phyloP scores from a whole-genome alignment of 2,113 vertebrate genomes.

The Corvus moneduloides region DNA sequence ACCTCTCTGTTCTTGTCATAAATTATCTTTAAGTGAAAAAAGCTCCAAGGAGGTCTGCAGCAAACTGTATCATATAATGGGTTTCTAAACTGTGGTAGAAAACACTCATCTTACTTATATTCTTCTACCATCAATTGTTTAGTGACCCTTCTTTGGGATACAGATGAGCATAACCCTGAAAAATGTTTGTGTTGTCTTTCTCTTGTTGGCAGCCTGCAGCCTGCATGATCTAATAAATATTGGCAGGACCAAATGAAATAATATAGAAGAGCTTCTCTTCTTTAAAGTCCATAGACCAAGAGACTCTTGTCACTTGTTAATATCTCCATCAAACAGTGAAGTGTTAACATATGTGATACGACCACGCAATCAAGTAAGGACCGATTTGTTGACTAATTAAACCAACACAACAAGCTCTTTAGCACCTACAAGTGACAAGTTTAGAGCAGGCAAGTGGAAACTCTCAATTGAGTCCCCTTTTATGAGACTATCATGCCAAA shows the following conservation, averaged over 20 bases:
- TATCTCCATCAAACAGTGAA: constrained; percentile 89
- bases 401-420: constrained; percentile 89
- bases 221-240: constrained; percentile 89
- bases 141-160: constrained; percentile 80
- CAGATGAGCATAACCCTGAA: constrained; percentile 82
- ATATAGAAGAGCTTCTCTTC: constrained; percentile 85
- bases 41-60: constrained; percentile 86
- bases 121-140: constrained; percentile 81
- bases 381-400: constrained; percentile 98
- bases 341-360: constrained; percentile 93
- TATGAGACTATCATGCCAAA: constrained; percentile 96
- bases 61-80: constrained; percentile 85
- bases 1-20: constrained; percentile 97
- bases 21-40: constrained; percentile 98
- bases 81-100: constrained; percentile 83
- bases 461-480: constrained; percentile 93
- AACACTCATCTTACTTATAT: constrained; percentile 87
- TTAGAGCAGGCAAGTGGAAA: constrained; percentile 94
- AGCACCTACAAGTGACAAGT: constrained; percentile 92
- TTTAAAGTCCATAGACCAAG: constrained; percentile 88
- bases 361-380: constrained; percentile 85
- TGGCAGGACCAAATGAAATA: constrained; percentile 87
- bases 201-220: constrained; percentile 78
- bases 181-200: constrained; percentile 83
- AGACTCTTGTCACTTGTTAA: constrained; percentile 88